Percentiles rank a stretch among this genome's conserved stretches.
Evolutionary conservation across 2,888 invertebrate species (phyloP).

Genomic region (Acanthosepion esculentum): DNA sequence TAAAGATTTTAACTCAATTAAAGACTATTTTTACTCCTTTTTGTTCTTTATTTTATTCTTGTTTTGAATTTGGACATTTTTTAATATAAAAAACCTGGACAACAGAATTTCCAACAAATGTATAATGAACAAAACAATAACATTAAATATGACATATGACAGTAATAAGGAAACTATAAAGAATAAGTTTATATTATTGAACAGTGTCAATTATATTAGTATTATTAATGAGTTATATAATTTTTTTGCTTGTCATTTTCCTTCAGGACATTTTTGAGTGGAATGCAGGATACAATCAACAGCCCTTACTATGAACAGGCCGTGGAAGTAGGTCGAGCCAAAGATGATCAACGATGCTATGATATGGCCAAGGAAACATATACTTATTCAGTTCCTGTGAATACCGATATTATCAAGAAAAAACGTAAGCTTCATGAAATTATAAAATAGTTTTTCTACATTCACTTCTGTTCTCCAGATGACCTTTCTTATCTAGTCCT

Average conservation of each 20-base stretch:
- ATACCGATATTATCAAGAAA: not conserved
- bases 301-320: constrained; percentile 45
- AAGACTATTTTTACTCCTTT: too few species aligned
- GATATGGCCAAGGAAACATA: not conserved
- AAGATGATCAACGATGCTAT: constrained; percentile 20
- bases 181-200: too few species aligned
- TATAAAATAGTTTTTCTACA: not conserved
- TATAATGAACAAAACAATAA: too few species aligned
- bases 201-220: too few species aligned
- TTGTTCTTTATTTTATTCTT: too few species aligned
- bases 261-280: not conserved
- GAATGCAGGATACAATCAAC: constrained; percentile 41
- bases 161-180: too few species aligned
- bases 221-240: not conserved
- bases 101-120: too few species aligned
- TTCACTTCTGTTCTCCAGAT: not conserved
- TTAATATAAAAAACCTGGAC: too few species aligned
- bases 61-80: too few species aligned
- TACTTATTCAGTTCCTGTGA: constrained; percentile 40
- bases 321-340: constrained; percentile 39
- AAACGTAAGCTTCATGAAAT: not conserved
- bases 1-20: too few species aligned
- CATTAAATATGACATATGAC: too few species aligned
- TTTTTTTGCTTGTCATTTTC: not conserved
- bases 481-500: too few species aligned